Percentiles rank a stretch among this genome's conserved stretches.
phyloP scores from a whole-genome alignment of 2,113 vertebrate genomes.

The Neotoma lepida region DNA sequence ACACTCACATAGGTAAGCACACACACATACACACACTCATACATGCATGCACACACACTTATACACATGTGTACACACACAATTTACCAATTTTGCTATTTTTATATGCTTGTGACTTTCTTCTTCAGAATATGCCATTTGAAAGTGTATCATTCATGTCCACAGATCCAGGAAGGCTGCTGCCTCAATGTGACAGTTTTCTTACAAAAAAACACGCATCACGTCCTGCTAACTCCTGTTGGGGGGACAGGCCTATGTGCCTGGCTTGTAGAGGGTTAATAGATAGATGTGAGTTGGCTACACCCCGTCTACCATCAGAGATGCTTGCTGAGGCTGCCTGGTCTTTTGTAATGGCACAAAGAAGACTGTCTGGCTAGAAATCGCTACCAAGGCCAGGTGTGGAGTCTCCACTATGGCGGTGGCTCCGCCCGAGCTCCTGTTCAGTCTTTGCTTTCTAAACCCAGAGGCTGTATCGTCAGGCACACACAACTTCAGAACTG shows the following conservation, averaged over 20 bases:
- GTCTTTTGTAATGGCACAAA: not conserved
- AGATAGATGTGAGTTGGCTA: no score
- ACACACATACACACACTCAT: not conserved
- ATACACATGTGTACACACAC: not conserved
- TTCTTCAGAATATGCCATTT: not conserved
- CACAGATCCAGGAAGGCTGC: not conserved
- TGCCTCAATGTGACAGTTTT: not conserved
- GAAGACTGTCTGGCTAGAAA: not conserved
- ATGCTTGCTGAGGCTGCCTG: no score
- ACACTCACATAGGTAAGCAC: not conserved
- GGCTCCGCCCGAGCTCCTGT: not conserved
- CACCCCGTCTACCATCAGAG: not conserved
- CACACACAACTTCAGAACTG: not conserved
- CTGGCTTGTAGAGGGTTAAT: not conserved
- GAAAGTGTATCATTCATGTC: not conserved
- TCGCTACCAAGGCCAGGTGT: not conserved
- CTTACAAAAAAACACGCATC: not conserved
- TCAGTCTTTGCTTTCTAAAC: slow-evolving; percentile 18
- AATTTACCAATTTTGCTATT: not conserved
- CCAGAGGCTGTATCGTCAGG: not conserved
- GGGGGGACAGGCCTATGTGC: not conserved
- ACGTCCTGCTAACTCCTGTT: not conserved
- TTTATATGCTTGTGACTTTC: not conserved
- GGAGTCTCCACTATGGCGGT: accelerated
- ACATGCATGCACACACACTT: not conserved